These are phyloP conservation scores for Paraescarpia echinospica DNA, from an alignment of 1,140 invertebrate species.

Conservation along the genomic window DNA sequence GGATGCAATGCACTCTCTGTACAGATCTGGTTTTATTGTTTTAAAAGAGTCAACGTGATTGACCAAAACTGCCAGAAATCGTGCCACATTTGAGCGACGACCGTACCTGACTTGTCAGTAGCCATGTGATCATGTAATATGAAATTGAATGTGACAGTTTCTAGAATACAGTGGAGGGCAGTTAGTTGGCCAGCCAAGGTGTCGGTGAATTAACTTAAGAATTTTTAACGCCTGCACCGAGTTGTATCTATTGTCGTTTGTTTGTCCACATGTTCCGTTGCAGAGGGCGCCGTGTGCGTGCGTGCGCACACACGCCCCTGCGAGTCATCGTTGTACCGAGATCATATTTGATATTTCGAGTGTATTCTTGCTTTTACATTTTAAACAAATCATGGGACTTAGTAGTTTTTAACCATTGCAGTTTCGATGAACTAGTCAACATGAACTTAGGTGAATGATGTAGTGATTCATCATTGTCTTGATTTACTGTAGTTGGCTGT, in stretches of 20 bases:
- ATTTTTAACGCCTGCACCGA: background rate
- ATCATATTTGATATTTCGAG: background rate
- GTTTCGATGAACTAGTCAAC: background rate
- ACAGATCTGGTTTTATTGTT: conserved; percentile 1
- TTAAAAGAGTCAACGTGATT: background rate
- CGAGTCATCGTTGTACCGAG: background rate
- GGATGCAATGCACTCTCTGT: background rate
- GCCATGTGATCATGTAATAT: background rate
- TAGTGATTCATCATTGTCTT: background rate
- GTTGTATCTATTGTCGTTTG: background rate
- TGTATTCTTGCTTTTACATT: background rate
- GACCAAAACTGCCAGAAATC: background rate
- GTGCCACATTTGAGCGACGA: background rate
- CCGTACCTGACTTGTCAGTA: background rate
- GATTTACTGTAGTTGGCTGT: background rate
- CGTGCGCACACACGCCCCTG: background rate
- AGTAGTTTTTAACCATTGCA: background rate
- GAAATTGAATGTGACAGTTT: background rate
- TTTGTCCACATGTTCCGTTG: background rate
- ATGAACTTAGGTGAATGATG: background rate
- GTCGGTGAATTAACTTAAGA: background rate
- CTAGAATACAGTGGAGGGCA: background rate
- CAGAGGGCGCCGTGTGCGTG: background rate
- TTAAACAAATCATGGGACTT: background rate
- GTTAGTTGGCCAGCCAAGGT: background rate